Conservation (phyloP, 2,888 invertebrate species). For the Gymnosoma rotundatum region DNA sequence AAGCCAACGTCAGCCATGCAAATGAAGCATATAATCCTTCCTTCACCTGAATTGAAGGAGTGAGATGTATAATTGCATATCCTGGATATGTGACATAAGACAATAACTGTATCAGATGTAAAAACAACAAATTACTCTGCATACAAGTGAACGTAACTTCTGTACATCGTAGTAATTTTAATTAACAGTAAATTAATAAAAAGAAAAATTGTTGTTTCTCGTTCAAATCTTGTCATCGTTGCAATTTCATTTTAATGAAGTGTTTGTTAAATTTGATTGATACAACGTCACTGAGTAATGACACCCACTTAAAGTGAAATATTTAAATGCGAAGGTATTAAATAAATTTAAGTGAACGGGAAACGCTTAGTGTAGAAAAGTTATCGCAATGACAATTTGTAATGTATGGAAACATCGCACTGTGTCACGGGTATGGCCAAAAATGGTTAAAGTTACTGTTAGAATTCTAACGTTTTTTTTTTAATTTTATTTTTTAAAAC, state of each 20-base stretch:
- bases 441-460: too few species aligned
- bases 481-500: too few species aligned
- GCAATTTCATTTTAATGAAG: conserved; percentile 28
- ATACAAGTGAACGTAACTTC: neutral
- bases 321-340: too few species aligned
- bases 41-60: conserved; percentile 35
- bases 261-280: conserved; percentile 15
- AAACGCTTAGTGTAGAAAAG: too few species aligned
- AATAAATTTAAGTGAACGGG: too few species aligned
- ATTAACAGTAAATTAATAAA: conserved; percentile 52
- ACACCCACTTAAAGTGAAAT: too few species aligned
- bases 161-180: conserved; percentile 21
- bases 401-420: too few species aligned
- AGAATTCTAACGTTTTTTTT: too few species aligned
- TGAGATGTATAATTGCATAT: conserved; percentile 31
- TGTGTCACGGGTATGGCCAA: too few species aligned
- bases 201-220: neutral
- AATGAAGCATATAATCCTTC: conserved; percentile 46
- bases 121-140: conserved; percentile 10
- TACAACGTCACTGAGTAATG: too few species aligned
- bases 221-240: conserved; percentile 10
- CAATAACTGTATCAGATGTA: neutral
- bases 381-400: too few species aligned
- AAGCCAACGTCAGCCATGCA: conserved; percentile 16
- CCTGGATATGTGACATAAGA: neutral